A percentile compares a stretch with the other conserved stretches of the same genome.
Evolutionary conservation across 2,797 vertebrate species (phyloP).

Genomic region (Eurystomus glaucurus): DNA sequence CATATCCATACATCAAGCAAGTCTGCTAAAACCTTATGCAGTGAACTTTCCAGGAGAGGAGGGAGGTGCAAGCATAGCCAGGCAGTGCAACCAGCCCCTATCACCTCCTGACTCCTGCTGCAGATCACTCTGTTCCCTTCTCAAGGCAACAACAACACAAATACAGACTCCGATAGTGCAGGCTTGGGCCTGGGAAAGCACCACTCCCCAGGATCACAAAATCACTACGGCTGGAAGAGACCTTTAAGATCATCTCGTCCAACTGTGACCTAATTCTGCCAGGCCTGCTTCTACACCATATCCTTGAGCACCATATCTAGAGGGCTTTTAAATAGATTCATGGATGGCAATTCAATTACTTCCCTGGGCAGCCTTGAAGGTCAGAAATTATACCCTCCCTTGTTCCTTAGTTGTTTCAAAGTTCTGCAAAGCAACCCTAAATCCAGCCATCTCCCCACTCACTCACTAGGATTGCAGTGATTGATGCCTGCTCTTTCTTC

Average conservation of each 20-base stretch:
- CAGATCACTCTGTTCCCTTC: background rate
- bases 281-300: too few relatives aligned
- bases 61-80: background rate
- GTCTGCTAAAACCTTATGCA: background rate
- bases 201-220: background rate
- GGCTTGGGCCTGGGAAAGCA: background rate
- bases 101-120: background rate
- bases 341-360: too few relatives aligned
- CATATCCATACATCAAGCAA: background rate
- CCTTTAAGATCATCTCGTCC: too few relatives aligned
- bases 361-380: background rate
- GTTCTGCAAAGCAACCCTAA: background rate
- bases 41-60: background rate
- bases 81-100: background rate
- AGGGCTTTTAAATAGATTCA: too few relatives aligned
- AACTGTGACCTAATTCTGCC: too few relatives aligned
- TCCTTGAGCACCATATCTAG: too few relatives aligned
- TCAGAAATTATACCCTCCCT: background rate
- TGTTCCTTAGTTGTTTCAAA: background rate
- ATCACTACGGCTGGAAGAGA: too few relatives aligned
- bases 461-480: accelerated
- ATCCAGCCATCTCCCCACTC: background rate
- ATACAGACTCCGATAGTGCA: background rate
- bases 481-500: background rate
- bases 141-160: background rate